Evolutionary conservation across 1,140 invertebrate species (phyloP), one percentile per base, ranked within the genome.

Genomic region (Caenorhabditis inopinata): DNA sequence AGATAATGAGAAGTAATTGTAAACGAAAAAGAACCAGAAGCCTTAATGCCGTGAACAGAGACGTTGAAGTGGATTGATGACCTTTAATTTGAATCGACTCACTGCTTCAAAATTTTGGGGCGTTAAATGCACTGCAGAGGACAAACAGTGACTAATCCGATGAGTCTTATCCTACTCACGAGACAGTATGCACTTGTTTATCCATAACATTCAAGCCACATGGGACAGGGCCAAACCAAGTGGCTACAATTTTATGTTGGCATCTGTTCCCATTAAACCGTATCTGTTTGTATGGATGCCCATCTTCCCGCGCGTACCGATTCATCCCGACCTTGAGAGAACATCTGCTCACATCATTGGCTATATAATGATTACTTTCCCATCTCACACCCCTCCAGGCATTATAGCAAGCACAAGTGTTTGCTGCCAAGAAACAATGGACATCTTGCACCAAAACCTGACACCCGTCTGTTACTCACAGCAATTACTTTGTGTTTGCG

Each of bases 341-440:
- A 68, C 58, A 68, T 68, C 58, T 68, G 58, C 58, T 68, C 58
- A 1, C 58, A 68, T 68, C 58, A 68, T 68, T 68, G 58, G 16
- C 58, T 38, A 68, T 68, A 68, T 68, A 68, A 68, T 68, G 58
- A 68, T 68, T 25, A 68, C 58, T 68, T 42, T n/a, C 32, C 14
- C 38, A 42, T 42, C 38, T 42, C 38, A 42, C 38, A 14, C 38
- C n/a, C 38, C 38, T 42, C 38, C 38, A 42, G 27, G 32, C 58
- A 42, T 68, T 21, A 42, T 38, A 42, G 58, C 27, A 18, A 68
- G 58, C 58, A 68, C 58, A 68, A 68, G 58, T 68, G 58, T 68
- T 68, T 68, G 58, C 58, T 68, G 14, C 38, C 38, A 42, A 42
- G 58, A 38, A 68, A 68, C 58, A 68, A 68, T 68, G 58, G 58